Conservation (phyloP, 2,888 invertebrate species). For the Eubasilissa splendida region DNA sequence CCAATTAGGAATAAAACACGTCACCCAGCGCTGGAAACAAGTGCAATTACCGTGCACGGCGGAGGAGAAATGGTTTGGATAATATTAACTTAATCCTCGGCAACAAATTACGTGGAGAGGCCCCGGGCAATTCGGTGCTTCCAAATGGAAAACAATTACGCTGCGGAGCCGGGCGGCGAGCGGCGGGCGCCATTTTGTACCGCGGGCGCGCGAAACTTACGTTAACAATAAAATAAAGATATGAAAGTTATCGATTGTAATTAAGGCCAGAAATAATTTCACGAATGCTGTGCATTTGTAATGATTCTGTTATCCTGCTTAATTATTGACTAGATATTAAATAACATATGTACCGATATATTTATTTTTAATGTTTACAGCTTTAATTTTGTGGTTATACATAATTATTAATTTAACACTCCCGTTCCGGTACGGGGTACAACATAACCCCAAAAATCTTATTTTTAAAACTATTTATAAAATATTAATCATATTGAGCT, state of each 20-base stretch:
- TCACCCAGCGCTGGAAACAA: slow-evolving; percentile 34
- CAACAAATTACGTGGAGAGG: slow-evolving; percentile 52
- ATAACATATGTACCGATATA: too few species aligned
- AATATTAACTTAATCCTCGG: slow-evolving; percentile 57
- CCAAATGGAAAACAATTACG: slow-evolving; percentile 58
- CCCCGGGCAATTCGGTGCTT: slow-evolving; percentile 49
- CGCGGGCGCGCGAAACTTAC: not conserved
- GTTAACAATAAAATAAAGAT: slow-evolving; percentile 2
- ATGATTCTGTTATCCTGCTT: too few species aligned
- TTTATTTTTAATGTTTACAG: too few species aligned
- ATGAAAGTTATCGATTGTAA: not conserved
- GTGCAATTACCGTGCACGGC: slow-evolving; percentile 46
- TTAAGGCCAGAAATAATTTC: not conserved
- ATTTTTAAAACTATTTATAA: too few species aligned
- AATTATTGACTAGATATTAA: too few species aligned
- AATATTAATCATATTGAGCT: too few species aligned
- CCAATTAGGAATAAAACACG: slow-evolving; percentile 51
- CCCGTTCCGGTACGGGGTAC: too few species aligned
- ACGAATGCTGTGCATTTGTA: too few species aligned
- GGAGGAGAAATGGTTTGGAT: slow-evolving; percentile 52
- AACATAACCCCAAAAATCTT: too few species aligned
- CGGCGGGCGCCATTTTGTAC: slow-evolving; percentile 13
- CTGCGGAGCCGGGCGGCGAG: slow-evolving; percentile 16
- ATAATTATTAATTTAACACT: too few species aligned
- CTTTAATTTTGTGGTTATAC: too few species aligned